Evolutionary conservation across 2,113 vertebrate genomes (phyloP), one percentile per base, ranked within the genome.

Genomic region (Sylvilagus bachmani): DNA sequence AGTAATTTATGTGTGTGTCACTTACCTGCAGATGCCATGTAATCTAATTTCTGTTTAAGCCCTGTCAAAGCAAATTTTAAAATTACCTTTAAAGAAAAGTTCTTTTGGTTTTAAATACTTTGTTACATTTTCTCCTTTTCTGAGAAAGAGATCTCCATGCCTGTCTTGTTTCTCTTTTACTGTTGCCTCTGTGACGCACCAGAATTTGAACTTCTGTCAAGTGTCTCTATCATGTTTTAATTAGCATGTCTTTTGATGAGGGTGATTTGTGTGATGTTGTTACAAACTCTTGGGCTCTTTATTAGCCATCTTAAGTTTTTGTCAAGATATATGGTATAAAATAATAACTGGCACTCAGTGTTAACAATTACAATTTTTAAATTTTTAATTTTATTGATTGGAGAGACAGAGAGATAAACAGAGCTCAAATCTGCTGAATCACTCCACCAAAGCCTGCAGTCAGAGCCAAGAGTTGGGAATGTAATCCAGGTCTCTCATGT

Each of bases 41-140:
- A 69, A 82, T 53, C 12, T 81, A 36, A 91, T 62, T 74, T 90
- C 90, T 86, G 12, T 53, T 73, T 21, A 49, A 64, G n/a, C 2
- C 17, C n/a, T 93, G 62, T 51, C 33, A 71, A 86, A 90, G n/a
- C 75, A 87, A 71, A 44, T 69, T 77, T n/a, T 70, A 75, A 11
- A 62, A 70, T 90, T 86, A 55, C 49, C 5, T 66, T 80, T 91
- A 91, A 80, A 89, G 70, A 71, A 55, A 91, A 70, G 2, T n/a
- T 27, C 10, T 86, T 10, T 90, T 27, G 89, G 6, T 90, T 82
- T 24, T 82, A 70, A 93, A 90, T 19, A 66, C 36, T 71, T 64
- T 82, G 38, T 25, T 70, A 74, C 22, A 55, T 90, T 82, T 87
- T 69, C 80, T 94, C 25, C 22, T 89, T 71, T 92, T 73, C 77